phyloP scores from a whole-genome alignment of 2,888 invertebrate genomes.

The Drosophila austrosaltans region DNA sequence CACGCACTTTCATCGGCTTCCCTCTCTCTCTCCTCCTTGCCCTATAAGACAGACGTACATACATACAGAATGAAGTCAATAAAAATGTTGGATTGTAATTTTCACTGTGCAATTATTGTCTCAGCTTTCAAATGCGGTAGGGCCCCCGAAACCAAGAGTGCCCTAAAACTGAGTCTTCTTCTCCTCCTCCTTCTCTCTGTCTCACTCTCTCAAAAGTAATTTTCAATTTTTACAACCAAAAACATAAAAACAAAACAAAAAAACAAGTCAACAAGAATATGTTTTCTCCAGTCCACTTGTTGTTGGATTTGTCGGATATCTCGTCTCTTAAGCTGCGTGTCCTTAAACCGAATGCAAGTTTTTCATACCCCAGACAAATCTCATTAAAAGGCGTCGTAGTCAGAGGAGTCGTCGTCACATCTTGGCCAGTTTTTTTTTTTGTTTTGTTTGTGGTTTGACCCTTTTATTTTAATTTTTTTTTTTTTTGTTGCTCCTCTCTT shows the following conservation, averaged over 20 bases:
- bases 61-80: conserved; percentile 59
- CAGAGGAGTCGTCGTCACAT: conserved; percentile 27
- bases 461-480: conserved; percentile 40
- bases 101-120: conserved; percentile 74
- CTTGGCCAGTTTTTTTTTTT: conserved; percentile 36
- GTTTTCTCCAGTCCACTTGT: conserved; percentile 44
- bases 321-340: conserved; percentile 61
- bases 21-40: background rate
- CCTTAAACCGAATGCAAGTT: conserved; percentile 71
- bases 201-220: conserved; percentile 54
- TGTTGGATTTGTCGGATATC: conserved; percentile 19
- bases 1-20: conserved; percentile 68
- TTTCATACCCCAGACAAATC: conserved; percentile 74
- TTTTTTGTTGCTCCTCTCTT: conserved; percentile 39
- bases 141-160: conserved; percentile 19
- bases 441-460: conserved; percentile 46
- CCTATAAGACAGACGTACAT: conserved; percentile 36
- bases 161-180: conserved; percentile 24
- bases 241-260: conserved; percentile 58
- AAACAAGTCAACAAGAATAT: conserved; percentile 36
- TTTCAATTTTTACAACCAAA: conserved; percentile 72
- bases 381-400: conserved; percentile 76
- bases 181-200: background rate
- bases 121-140: conserved; percentile 74
- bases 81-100: conserved; percentile 72